Base-by-base conservation (phyloP, 2,797 vertebrate species). In the Sebastes umbrosus region DNA sequence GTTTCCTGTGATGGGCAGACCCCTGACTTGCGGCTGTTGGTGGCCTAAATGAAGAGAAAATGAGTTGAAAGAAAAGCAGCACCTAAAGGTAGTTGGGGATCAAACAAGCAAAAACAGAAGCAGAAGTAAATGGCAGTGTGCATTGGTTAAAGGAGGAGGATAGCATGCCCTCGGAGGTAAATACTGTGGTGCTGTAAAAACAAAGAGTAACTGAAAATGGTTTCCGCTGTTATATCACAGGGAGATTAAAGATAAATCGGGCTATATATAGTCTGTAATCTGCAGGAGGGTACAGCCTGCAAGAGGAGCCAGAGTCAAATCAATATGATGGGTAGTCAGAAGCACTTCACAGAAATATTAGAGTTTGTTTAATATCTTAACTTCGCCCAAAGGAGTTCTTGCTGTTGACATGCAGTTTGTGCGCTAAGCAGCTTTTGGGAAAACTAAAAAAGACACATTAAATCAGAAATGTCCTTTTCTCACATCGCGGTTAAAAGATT, bases 251-350 rank as follows among this genome's bases (percentile, higher is more conserved):
- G 93, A 93, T 85, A 91, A 92, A 88, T 83, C n/a, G 25, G 4
- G 85, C 88, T 94, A 93, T 92, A 90, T 90, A 93, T 94, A 93
- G 91, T 81, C 65, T 71, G 32, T 92, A 93, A 93, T 93, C 92
- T 87, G 80, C 81, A 36, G 59, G 70, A 86, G 73, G 74, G 64
- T 72, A 57, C 72, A 87, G 78, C 73, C 64, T 66, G 84, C 63
- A 20, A 39, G 69, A 66, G 29, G 62, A 87, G 67, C 6, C 70
- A 24, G 69, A 82, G 75, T 89, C 75, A 90, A 83, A 87, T 64
- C 5, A 1, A 25, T 11, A 10, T 75, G 79, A 84, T 18, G 36
- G 46, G 54, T 63, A 62, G 60, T 78, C 69, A 36, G 31, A 67
- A 69, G 77, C 77, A 18, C 36, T 55, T 71, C 58, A 62, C 18